Percentiles rank a stretch among this genome's conserved stretches.
These are phyloP conservation scores for Melieria crassipennis DNA, from an alignment of 2,888 invertebrate species.

Conservation along the genomic window DNA sequence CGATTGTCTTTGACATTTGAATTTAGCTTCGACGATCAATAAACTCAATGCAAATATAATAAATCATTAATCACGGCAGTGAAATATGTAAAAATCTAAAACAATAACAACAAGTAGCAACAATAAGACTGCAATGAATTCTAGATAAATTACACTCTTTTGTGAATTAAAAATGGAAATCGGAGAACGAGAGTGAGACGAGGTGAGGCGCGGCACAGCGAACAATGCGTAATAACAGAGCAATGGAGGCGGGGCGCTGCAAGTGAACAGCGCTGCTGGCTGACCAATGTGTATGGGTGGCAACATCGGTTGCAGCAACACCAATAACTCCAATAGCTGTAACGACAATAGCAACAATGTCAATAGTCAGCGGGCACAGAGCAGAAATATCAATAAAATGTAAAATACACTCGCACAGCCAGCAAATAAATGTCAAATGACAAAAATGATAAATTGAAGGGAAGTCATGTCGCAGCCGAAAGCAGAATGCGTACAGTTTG, in stretches of 20 bases:
- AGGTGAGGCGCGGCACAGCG: neutral
- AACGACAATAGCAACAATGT: neutral
- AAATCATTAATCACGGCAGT: neutral
- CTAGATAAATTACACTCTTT: neutral
- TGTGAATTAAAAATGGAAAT: constrained; percentile 7
- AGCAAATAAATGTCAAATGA: constrained; percentile 1
- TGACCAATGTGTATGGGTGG: no score
- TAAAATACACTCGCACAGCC: neutral
- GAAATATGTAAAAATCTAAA: no score
- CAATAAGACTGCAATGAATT: neutral
- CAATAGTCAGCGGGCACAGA: neutral
- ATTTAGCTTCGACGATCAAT: constrained; percentile 4
- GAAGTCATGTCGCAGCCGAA: neutral
- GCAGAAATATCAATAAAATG: neutral
- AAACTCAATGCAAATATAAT: neutral
- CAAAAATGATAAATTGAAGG: constrained; percentile 4
- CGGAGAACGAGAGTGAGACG: neutral
- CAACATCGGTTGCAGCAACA: neutral
- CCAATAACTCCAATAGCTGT: neutral
- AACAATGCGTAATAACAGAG: no score
- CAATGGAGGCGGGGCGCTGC: no score
- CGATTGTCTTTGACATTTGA: constrained; percentile 1
- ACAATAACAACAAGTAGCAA: constrained; percentile 3
- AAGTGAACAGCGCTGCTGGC: no score
- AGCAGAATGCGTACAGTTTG: neutral